Evolutionary conservation across 2,113 vertebrate genomes (phyloP).

Genomic region (Tenebrosternarchus preto): DNA sequence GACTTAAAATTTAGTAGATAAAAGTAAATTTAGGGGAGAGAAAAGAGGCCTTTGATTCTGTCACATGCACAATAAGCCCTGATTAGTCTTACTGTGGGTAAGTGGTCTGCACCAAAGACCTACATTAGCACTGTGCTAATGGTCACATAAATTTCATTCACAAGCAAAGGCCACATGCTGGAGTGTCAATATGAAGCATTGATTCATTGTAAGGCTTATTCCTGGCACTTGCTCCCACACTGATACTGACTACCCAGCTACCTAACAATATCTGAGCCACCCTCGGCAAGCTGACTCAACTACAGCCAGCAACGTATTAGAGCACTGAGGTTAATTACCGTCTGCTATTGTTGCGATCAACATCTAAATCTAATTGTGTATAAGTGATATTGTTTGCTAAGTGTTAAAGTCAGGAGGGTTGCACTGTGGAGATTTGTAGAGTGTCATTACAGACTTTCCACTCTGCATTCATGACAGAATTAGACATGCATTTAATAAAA

Average conservation of each 20-base stretch:
- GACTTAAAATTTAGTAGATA: no score
- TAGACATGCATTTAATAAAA: slow-evolving; percentile 21
- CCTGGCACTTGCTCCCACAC: slow-evolving; percentile 9
- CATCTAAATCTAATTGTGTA: slow-evolving; percentile 55
- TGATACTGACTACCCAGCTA: slow-evolving; percentile 19
- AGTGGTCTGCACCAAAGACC: background rate
- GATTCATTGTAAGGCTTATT: slow-evolving; percentile 15
- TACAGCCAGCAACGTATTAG: slow-evolving; percentile 37
- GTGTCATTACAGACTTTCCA: slow-evolving; percentile 41
- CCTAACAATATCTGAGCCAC: slow-evolving; percentile 5
- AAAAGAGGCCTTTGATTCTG: background rate
- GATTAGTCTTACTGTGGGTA: background rate
- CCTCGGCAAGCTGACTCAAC: slow-evolving; percentile 29
- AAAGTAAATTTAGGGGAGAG: background rate
- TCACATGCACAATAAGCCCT: no score
- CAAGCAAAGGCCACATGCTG: background rate
- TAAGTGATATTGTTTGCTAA: slow-evolving; percentile 31
- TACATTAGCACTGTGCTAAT: background rate
- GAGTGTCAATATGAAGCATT: background rate
- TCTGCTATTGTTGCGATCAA: slow-evolving; percentile 51
- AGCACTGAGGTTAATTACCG: slow-evolving; percentile 39
- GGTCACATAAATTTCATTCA: background rate
- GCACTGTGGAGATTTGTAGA: slow-evolving; percentile 37
- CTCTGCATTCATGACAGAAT: slow-evolving; percentile 11
- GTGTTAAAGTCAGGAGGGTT: slow-evolving; percentile 38